These are phyloP conservation scores for Oreocharis arfaki DNA, from an alignment of 2,113 vertebrate species.

Conservation along the genomic window DNA sequence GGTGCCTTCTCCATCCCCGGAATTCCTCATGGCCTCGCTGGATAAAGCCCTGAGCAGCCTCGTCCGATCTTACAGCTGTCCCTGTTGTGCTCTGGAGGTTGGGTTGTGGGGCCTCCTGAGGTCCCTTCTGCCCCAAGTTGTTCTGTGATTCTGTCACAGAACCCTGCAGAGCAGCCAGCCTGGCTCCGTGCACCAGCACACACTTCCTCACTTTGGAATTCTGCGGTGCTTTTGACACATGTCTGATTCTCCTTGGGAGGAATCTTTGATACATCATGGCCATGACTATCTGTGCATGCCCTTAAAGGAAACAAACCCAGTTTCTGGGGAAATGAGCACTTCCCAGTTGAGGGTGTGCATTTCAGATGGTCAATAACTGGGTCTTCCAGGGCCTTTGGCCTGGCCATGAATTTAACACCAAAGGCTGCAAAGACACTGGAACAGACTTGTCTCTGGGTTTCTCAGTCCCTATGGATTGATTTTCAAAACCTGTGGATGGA, in stretches of 20 bases:
- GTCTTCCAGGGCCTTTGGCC: neutral
- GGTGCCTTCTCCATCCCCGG: fast-evolving
- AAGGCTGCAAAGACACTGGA: neutral
- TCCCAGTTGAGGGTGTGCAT: neutral
- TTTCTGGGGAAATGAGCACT: neutral
- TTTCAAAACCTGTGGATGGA: neutral
- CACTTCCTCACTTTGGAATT: neutral
- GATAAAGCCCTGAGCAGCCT: neutral
- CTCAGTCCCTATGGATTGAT: neutral
- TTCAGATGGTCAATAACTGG: neutral
- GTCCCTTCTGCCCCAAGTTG: neutral
- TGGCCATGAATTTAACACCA: neutral
- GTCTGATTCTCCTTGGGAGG: neutral
- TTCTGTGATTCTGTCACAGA: neutral
- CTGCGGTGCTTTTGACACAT: neutral
- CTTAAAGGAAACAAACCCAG: neutral
- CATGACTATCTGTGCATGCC: neutral
- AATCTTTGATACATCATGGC: neutral
- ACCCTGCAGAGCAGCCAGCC: neutral
- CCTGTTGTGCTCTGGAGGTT: neutral
- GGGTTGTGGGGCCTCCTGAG: neutral
- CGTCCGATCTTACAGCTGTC: neutral
- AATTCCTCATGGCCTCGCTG: neutral
- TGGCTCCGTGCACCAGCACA: neutral
- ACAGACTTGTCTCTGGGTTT: neutral